Base-by-base conservation (phyloP, 1,140 invertebrate genomes). In the Musca vetustissima region DNA sequence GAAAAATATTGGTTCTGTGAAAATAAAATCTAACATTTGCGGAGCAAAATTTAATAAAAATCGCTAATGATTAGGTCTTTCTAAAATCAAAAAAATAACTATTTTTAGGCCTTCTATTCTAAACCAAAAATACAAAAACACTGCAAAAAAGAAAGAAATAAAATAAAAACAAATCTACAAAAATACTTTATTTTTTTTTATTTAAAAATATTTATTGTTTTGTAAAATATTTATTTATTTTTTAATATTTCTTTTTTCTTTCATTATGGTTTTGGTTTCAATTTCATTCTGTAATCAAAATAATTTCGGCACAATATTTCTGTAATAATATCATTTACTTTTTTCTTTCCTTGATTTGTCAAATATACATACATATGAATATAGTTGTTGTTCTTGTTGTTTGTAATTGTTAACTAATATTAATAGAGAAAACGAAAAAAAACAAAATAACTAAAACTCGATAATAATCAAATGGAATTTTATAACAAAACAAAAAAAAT, bases 341-440 rank as follows among this genome's bases (percentile, higher is more conserved):
- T 15, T 49, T 49, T 11, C 1, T 49, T 49, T 49, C n/a, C 32
- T 32, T 32, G 28, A 6, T 55, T 59, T 32, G 25, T 59, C 55
- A 32, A 59, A 32, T 32, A 32, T 59, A 49, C 17, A 59, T 59
- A 59, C 55, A 59, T 59, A 59, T 59, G 55, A 59, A 59, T 59
- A 59, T 59, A 59, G 55, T 59, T 59, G 55, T 59, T 59, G 55
- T 59, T 59, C 55, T 59, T 59, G 55, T 59, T 59, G 55, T 59
- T 59, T 59, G 55, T 59, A 59, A 59, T 59, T 59, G 55, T 59
- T 59, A 59, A 59, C 25, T 59, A 32, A 59, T 32, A 59, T 32
- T 32, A 32, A 28, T 59, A 32, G 32, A 32, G 32, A 53, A 8
- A 9, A 21, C 9, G 21, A 21, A 7, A 53, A 53, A 21, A n/a